phyloP scores from a whole-genome alignment of 2,888 invertebrate species.

The Brachyptera risi region DNA sequence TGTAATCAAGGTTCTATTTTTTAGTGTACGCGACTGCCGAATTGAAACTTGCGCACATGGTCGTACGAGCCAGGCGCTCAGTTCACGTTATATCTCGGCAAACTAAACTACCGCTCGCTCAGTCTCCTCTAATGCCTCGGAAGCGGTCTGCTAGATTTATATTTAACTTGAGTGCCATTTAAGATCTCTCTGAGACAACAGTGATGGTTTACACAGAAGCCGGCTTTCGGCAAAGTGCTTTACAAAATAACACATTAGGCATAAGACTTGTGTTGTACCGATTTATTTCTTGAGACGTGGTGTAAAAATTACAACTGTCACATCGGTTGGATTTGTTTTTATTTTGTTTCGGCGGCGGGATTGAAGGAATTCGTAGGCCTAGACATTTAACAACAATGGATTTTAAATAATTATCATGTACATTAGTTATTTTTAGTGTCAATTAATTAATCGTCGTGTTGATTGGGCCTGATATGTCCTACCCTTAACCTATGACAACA shows the following conservation, averaged over 20 bases:
- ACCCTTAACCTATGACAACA: too few species aligned
- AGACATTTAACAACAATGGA: too few species aligned
- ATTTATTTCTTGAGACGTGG: background rate
- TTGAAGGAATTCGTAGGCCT: too few species aligned
- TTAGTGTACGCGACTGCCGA: background rate
- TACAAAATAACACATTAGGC: background rate
- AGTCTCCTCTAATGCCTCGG: background rate
- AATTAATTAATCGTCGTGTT: too few species aligned
- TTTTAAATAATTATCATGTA: too few species aligned
- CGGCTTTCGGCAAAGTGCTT: background rate
- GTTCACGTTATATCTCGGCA: background rate
- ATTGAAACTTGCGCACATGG: background rate
- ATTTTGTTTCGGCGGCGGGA: too few species aligned
- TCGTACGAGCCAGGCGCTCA: too few species aligned
- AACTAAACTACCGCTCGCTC: background rate
- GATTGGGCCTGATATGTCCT: too few species aligned
- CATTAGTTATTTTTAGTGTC: too few species aligned
- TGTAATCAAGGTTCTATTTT: background rate
- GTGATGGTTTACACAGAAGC: background rate
- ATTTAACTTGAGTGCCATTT: constrained; percentile 8
- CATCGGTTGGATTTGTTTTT: too few species aligned
- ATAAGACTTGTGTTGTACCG: background rate
- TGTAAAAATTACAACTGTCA: too few species aligned
- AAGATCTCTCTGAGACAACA: background rate
- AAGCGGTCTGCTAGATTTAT: constrained; percentile 7